Evolutionary conservation across 2,113 vertebrate species (phyloP).

Genomic region (Cyphomyrus plagiostoma): DNA sequence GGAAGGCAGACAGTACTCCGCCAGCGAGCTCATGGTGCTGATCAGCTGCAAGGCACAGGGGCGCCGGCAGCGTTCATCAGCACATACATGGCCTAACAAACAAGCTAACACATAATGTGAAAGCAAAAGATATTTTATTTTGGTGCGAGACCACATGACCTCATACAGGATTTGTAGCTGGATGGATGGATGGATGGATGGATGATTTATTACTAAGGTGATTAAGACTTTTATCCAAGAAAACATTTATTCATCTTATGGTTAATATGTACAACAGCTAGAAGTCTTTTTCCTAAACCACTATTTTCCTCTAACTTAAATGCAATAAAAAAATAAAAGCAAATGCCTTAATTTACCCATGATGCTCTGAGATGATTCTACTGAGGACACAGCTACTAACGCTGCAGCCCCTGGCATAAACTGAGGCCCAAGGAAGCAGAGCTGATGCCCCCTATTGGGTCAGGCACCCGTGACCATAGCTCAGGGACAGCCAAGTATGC

Average conservation of each 20-base stretch:
- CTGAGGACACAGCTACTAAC: background rate
- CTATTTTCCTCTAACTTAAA: background rate
- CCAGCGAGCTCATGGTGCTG: constrained; percentile 94
- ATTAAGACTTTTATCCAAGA: background rate
- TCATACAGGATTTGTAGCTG: background rate
- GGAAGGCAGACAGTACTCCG: constrained; percentile 94
- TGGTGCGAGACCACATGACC: background rate
- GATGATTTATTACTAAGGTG: background rate
- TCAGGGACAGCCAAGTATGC: constrained; percentile 15
- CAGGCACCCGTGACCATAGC: background rate
- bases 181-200: background rate
- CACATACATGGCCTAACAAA: background rate
- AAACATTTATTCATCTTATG: background rate
- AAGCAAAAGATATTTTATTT: background rate
- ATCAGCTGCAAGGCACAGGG: constrained; percentile 68
- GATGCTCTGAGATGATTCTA: background rate
- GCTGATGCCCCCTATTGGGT: background rate
- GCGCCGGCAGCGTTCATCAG: background rate
- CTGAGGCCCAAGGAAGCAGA: background rate
- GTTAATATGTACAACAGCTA: background rate
- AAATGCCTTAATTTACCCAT: background rate
- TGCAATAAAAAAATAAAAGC: background rate
- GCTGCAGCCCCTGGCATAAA: background rate
- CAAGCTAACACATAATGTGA: background rate
- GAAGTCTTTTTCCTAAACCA: background rate